phyloP scores from a whole-genome alignment of 1,140 invertebrate species.

The Drosophila funebris region DNA sequence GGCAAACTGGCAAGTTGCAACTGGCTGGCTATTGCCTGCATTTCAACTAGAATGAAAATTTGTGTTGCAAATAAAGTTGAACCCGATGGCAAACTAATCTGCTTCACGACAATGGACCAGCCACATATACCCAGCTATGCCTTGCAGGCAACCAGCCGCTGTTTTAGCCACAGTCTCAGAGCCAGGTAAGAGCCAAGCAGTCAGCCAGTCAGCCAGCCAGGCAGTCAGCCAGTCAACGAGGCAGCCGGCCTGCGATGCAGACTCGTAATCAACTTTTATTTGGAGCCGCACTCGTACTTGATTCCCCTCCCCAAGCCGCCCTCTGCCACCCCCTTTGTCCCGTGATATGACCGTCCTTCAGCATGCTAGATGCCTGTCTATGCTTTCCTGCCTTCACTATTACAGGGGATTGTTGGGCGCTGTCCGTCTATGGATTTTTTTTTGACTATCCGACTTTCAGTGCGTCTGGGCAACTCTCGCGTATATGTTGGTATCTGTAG shows the following conservation, averaged over 20 bases:
- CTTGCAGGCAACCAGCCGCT: constrained; percentile 23
- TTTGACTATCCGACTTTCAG: constrained; percentile 65
- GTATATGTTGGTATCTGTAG: constrained; percentile 15
- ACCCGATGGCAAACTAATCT: constrained; percentile 81
- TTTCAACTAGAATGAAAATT: constrained; percentile 78
- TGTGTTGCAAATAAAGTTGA: constrained; percentile 82
- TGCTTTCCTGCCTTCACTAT: constrained; percentile 68
- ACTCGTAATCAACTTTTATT: constrained; percentile 79
- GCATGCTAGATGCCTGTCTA: constrained; percentile 63
- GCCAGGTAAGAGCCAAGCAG: not conserved
- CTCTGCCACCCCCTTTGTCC: not conserved
- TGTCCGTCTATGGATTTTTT: constrained; percentile 56
- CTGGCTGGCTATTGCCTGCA: constrained; percentile 52
- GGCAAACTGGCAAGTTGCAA: constrained; percentile 19
- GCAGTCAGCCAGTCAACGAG: constrained; percentile 20
- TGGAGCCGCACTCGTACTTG: constrained; percentile 51
- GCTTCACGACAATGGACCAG: constrained; percentile 77
- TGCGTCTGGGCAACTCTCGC: constrained; percentile 53
- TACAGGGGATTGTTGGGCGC: constrained; percentile 47
- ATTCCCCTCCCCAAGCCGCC: not conserved
- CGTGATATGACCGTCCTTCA: constrained; percentile 72
- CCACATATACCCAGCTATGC: constrained; percentile 23
- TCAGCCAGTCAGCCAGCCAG: constrained; percentile 21
- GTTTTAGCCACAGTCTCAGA: not conserved
- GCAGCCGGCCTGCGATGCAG: constrained; percentile 42